A percentile compares a stretch with the other conserved stretches of the same genome.
These are phyloP conservation scores for Himalopsyche tibetana DNA, from an alignment of 2,888 invertebrate genomes.

Conservation along the genomic window DNA sequence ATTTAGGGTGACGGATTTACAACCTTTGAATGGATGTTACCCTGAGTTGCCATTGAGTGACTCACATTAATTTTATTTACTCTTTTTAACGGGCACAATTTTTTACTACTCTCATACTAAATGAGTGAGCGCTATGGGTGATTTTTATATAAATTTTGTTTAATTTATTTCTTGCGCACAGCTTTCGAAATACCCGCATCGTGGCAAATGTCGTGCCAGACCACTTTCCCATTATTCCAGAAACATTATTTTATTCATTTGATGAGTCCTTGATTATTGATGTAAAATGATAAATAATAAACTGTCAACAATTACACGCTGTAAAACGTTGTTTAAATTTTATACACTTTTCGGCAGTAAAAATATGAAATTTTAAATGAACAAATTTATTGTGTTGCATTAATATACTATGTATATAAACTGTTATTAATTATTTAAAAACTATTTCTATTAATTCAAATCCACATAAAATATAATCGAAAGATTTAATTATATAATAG, in stretches of 20 bases:
- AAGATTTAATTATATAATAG: no score
- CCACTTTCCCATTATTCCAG: background rate
- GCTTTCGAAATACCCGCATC: constrained; percentile 63
- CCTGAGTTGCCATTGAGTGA: constrained; percentile 25
- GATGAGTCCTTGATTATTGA: constrained; percentile 34
- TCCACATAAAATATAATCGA: no score
- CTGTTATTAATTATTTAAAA: no score
- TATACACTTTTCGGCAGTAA: background rate
- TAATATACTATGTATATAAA: no score
- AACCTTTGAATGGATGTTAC: background rate
- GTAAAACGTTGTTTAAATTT: background rate
- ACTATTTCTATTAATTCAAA: no score
- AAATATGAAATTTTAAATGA: background rate
- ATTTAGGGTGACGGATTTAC: background rate
- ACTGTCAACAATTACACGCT: background rate
- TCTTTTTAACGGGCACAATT: constrained; percentile 48
- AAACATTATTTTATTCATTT: constrained; percentile 25
- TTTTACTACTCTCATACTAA: constrained; percentile 55
- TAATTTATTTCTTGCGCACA: constrained; percentile 62
- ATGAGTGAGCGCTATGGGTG: constrained; percentile 47
- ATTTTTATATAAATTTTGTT: constrained; percentile 65
- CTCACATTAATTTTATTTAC: constrained; percentile 32
- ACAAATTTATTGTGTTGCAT: no score
- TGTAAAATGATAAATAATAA: background rate
- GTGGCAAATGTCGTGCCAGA: constrained; percentile 58